Percentiles rank a stretch among this genome's conserved stretches.
Evolutionary conservation across 2,113 vertebrate genomes (phyloP).

Genomic region (Arothron firmamentum): DNA sequence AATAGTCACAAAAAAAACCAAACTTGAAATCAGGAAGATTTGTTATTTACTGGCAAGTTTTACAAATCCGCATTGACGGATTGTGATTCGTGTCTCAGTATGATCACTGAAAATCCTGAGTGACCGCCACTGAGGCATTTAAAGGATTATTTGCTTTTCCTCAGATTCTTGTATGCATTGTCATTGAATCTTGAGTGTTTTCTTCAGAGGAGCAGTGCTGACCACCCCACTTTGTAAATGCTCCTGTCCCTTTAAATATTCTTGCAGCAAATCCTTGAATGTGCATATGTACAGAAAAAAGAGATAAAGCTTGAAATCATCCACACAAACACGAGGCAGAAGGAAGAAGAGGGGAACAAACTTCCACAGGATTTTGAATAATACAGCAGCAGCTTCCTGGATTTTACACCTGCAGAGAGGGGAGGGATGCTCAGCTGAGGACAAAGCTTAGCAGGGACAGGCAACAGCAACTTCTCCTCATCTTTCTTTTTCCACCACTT

Average conservation of each 20-base stretch:
- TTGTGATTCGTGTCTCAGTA: too few relatives aligned
- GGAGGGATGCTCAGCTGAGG: conserved; percentile 43
- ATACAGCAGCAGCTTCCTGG: conserved; percentile 64
- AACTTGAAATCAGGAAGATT: not conserved
- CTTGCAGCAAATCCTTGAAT: conserved; percentile 66
- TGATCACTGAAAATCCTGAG: too few relatives aligned
- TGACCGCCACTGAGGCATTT: too few relatives aligned
- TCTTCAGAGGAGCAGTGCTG: not conserved
- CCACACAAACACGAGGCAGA: conserved; percentile 45
- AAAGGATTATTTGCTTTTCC: too few relatives aligned
- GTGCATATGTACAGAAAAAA: conserved; percentile 65
- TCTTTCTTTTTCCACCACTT: not conserved
- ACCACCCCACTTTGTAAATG: conserved; percentile 12
- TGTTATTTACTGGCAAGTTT: too few relatives aligned
- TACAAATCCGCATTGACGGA: too few relatives aligned
- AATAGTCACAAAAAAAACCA: not conserved
- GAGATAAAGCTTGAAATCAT: conserved; percentile 59
- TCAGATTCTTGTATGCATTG: not conserved
- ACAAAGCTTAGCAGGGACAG: conserved; percentile 25
- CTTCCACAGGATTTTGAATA: conserved; percentile 56
- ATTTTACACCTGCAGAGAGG: conserved; percentile 57
- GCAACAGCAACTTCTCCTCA: conserved; percentile 47
- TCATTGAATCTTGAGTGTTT: not conserved
- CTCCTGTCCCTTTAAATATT: conserved; percentile 72
- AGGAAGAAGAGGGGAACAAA: conserved; percentile 17